Percentiles rank a stretch among this genome's conserved stretches.
Conservation (phyloP, 2,888 invertebrate genomes). For the Xestobium rufovillosum region DNA sequence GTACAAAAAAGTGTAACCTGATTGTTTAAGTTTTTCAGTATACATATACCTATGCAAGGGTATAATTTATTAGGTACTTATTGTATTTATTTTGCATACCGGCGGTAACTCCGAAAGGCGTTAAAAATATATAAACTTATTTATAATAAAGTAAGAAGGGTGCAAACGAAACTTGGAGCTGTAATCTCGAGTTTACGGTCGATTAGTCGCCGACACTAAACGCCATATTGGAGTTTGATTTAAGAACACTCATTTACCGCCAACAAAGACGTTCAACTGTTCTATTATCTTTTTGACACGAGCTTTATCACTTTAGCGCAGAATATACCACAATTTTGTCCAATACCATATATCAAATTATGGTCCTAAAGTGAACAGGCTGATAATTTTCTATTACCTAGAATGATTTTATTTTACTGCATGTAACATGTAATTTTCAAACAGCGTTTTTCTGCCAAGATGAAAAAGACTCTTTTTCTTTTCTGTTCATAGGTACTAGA, state of each 20-base stretch:
- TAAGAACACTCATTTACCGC: slow-evolving; percentile 44
- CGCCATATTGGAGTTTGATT: slow-evolving; percentile 47
- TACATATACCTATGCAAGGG: too few relatives aligned
- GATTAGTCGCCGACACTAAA: slow-evolving; percentile 42
- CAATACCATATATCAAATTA: slow-evolving; percentile 36
- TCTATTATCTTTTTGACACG: slow-evolving; percentile 42
- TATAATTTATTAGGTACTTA: too few relatives aligned
- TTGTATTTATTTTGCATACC: too few relatives aligned
- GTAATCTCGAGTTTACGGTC: slow-evolving; percentile 45
- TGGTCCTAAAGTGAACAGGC: slow-evolving; percentile 30
- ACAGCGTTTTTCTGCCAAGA: too few relatives aligned
- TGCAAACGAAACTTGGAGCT: slow-evolving; percentile 23
- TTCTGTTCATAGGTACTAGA: too few relatives aligned
- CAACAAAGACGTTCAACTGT: slow-evolving; percentile 43
- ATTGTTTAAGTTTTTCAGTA: too few relatives aligned
- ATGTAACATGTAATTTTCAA: too few relatives aligned
- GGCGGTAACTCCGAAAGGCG: too few relatives aligned
- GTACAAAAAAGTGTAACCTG: too few relatives aligned
- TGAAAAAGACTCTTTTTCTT: too few relatives aligned
- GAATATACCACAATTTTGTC: slow-evolving; percentile 32
- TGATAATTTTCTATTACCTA: slow-evolving; percentile 1
- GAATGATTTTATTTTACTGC: too few relatives aligned
- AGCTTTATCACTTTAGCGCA: slow-evolving; percentile 36
- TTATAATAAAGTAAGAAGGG: slow-evolving; percentile 5
- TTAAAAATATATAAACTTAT: too few relatives aligned